Evolutionary conservation across 2,113 vertebrate genomes (phyloP).

Genomic region (Scomber scombrus): DNA sequence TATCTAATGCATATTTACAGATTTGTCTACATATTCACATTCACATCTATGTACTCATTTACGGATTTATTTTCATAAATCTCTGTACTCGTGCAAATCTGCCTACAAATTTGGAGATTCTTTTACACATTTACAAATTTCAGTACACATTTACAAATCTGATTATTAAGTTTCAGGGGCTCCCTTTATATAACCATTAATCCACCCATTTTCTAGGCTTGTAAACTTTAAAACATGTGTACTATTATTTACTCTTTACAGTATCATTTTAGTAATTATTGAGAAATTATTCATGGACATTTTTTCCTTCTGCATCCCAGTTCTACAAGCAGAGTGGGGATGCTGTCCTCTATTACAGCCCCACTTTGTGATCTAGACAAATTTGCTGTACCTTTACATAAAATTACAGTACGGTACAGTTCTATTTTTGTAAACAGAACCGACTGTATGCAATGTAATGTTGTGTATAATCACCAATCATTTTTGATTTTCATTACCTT

Average conservation of each 20-base stretch:
- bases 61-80: too few relatives aligned
- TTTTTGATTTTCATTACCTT: conserved; percentile 44
- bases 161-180: too few relatives aligned
- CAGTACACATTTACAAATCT: too few relatives aligned
- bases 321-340: not conserved
- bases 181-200: not conserved
- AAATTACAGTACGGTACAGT: conserved; percentile 4
- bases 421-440: conserved; percentile 38
- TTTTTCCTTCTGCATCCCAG: conserved; percentile 5
- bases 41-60: too few relatives aligned
- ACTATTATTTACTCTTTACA: not conserved
- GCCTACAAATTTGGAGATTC: too few relatives aligned
- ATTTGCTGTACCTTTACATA: not conserved
- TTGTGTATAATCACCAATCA: conserved; percentile 40
- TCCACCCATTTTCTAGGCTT: not conserved
- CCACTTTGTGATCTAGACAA: conserved; percentile 3
- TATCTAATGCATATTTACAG: too few relatives aligned
- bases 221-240: not conserved
- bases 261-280: not conserved
- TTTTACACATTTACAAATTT: too few relatives aligned
- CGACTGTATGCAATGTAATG: conserved; percentile 32
- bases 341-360: conserved; percentile 2
- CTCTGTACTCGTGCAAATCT: too few relatives aligned
- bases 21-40: too few relatives aligned
- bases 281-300: conserved; percentile 1